A percentile compares a stretch with the other conserved stretches of the same genome.
Conservation (phyloP, 2,113 vertebrate genomes). For the Polypterus bichir region DNA sequence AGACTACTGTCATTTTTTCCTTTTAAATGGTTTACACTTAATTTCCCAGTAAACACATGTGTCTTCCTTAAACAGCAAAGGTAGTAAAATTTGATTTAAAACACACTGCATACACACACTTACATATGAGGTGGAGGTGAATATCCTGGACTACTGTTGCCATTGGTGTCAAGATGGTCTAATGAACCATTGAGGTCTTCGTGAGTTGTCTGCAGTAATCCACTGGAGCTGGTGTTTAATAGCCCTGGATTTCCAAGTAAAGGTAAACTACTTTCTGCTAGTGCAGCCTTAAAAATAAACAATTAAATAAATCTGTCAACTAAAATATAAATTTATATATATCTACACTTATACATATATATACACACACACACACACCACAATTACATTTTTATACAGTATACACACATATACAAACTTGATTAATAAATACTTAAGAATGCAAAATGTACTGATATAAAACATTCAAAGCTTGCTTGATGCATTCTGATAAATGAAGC, state of each 20-base stretch:
- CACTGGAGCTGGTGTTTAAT: slow-evolving; percentile 84
- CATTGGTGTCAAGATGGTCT: slow-evolving; percentile 96
- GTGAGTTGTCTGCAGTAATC: slow-evolving; percentile 74
- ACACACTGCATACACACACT: slow-evolving; percentile 36
- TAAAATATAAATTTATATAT: too few species aligned
- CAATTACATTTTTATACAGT: too few species aligned
- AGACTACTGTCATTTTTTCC: slow-evolving; percentile 10
- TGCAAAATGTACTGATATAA: too few species aligned
- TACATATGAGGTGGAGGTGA: slow-evolving; percentile 91
- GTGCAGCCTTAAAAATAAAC: slow-evolving; percentile 64
- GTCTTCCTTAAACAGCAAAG: too few species aligned
- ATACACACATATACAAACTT: neutral
- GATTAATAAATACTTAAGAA: too few species aligned
- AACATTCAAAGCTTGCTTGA: too few species aligned
- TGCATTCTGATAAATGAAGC: too few species aligned
- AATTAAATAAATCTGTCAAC: neutral
- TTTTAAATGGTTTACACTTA: slow-evolving; percentile 14
- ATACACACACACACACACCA: neutral
- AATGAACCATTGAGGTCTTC: slow-evolving; percentile 89
- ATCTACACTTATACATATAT: neutral
- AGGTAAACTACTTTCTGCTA: slow-evolving; percentile 95
- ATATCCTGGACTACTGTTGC: slow-evolving; percentile 88
- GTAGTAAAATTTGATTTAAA: too few species aligned
- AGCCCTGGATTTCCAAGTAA: slow-evolving; percentile 82
- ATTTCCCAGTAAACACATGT: neutral